A percentile compares a stretch with the other conserved stretches of the same genome.
Evolutionary conservation across 2,113 vertebrate species (phyloP).

Genomic region (Halcyon malimbica): DNA sequence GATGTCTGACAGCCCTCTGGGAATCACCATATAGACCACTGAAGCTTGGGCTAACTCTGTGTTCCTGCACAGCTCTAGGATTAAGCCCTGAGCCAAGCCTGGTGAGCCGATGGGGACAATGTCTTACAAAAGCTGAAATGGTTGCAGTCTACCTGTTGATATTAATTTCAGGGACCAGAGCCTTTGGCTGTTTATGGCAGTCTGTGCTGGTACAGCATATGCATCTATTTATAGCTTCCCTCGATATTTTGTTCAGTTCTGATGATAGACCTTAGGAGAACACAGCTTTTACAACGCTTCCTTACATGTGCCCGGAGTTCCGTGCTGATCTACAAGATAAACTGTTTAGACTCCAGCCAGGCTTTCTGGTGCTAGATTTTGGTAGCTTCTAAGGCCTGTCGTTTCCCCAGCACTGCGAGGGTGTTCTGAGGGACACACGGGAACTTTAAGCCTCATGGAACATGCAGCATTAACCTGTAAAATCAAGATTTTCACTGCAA

Average conservation of each 20-base stretch:
- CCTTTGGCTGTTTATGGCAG: neutral
- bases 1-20: neutral
- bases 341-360: neutral
- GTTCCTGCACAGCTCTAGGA: neutral
- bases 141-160: neutral
- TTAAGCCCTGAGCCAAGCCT: neutral
- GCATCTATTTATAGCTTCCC: neutral
- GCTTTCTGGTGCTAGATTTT: neutral
- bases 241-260: neutral
- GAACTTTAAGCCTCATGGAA: conserved; percentile 52
- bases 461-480: conserved; percentile 75
- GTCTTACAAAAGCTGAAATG: neutral
- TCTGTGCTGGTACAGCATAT: neutral
- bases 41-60: neutral
- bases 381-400: neutral
- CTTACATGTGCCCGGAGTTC: neutral
- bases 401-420: neutral
- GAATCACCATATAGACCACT: neutral
- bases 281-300: neutral
- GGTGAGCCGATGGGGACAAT: neutral
- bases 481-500: conserved; percentile 71
- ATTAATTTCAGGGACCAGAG: neutral
- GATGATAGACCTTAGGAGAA: neutral
- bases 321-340: neutral
- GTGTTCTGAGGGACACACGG: neutral